These are phyloP conservation scores for Cryptocephalus primarius DNA, from an alignment of 2,888 invertebrate genomes.

Conservation along the genomic window DNA sequence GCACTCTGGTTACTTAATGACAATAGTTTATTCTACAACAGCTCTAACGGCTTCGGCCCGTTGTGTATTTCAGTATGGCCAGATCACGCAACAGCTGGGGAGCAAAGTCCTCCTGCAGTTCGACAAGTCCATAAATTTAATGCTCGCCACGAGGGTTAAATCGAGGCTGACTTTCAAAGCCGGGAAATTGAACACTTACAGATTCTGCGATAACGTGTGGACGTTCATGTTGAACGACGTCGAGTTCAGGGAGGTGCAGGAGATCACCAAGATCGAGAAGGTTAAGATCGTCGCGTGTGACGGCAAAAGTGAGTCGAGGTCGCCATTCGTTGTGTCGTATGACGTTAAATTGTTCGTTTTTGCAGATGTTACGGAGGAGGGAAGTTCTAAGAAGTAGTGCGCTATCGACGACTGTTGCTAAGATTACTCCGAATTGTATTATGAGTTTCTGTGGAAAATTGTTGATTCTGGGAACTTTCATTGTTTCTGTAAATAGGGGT, in stretches of 20 bases:
- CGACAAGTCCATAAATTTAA: constrained; percentile 93
- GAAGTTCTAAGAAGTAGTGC: constrained; percentile 27
- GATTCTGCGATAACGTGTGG: constrained; percentile 99
- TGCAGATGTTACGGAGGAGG: constrained; percentile 31
- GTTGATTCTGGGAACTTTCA: no score
- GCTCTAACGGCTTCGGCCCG: no score
- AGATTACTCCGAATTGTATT: no score
- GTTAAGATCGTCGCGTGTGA: constrained; percentile 98
- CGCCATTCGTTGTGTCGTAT: not conserved
- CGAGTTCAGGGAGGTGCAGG: constrained; percentile 91
- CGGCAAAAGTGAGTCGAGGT: constrained; percentile 62
- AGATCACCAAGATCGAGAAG: constrained; percentile 84
- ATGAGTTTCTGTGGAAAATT: no score
- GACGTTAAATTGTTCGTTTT: constrained; percentile 7
- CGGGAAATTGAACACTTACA: constrained; percentile 71
- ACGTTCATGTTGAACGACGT: constrained; percentile 98
- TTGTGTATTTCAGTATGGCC: constrained; percentile 67
- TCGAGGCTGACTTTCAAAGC: constrained; percentile 91
- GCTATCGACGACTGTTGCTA: not conserved
- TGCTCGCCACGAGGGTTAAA: constrained; percentile 81
- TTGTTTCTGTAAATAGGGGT: no score
- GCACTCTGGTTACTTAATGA: no score
- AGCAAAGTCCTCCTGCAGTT: constrained; percentile 91
- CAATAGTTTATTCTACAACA: no score
- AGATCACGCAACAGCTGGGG: constrained; percentile 88